A percentile compares a stretch with the other conserved stretches of the same genome.
Conservation (phyloP, 1,140 invertebrate genomes). For the Mizuhopecten yessoensis region DNA sequence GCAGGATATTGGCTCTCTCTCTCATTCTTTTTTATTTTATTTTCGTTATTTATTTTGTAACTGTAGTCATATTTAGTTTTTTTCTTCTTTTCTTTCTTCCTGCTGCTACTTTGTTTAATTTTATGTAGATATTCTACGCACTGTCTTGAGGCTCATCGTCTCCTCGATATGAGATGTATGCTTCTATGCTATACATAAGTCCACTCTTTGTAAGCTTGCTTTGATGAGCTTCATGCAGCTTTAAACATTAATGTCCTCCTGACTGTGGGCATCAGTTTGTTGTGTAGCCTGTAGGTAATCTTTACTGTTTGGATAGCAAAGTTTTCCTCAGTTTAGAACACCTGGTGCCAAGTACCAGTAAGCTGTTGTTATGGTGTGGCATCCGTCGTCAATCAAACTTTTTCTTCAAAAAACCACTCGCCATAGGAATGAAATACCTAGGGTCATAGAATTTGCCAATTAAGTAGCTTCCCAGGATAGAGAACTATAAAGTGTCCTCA, state of each 20-base stretch:
- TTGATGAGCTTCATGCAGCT: not conserved
- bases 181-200: not conserved
- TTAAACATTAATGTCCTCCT: not conserved
- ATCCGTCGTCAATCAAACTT: too few species aligned
- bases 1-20: slow-evolving; percentile 9
- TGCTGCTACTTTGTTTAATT: not conserved
- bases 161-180: not conserved
- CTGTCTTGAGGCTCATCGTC: not conserved
- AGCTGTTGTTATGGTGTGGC: too few species aligned
- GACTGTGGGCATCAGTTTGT: too few species aligned
- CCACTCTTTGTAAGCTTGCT: not conserved
- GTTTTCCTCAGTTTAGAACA: too few species aligned
- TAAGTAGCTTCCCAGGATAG: too few species aligned
- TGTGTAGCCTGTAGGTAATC: not conserved
- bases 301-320: not conserved
- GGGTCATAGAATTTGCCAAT: too few species aligned
- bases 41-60: not conserved
- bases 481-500: too few species aligned
- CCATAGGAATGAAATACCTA: too few species aligned
- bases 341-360: too few species aligned
- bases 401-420: too few species aligned
- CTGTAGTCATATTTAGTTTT: not conserved
- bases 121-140: not conserved
- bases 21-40: not conserved
- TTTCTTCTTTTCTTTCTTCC: not conserved